phyloP scores from a whole-genome alignment of 2,888 invertebrate genomes.

The Hermaeophaga mercurialis region DNA sequence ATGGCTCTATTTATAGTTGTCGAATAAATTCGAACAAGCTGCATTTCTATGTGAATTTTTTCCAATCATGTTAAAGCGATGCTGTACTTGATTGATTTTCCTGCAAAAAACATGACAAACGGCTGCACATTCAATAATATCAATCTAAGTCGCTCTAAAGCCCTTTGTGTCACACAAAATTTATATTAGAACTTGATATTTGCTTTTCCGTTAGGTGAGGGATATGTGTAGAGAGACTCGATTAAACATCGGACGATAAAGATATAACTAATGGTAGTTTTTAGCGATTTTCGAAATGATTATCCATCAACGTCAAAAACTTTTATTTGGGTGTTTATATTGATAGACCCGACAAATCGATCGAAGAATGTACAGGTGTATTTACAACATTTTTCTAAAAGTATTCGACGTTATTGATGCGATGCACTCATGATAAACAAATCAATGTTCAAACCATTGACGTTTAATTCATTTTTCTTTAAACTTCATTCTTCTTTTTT shows the following conservation, averaged over 20 bases:
- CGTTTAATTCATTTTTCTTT: too few species aligned
- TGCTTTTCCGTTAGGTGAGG: constrained; percentile 29
- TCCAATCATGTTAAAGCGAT: not conserved
- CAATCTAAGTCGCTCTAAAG: constrained; percentile 28
- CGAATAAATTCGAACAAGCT: not conserved
- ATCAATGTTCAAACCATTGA: too few species aligned
- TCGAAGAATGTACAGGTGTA: constrained; percentile 22
- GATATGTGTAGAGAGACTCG: constrained; percentile 28
- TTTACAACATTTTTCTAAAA: not conserved
- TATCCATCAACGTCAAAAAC: constrained; percentile 30
- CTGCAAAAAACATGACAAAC: constrained; percentile 36
- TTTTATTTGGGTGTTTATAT: constrained; percentile 29
- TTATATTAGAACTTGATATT: constrained; percentile 34
- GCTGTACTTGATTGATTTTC: constrained; percentile 31
- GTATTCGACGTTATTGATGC: too few species aligned
- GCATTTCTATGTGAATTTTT: not conserved
- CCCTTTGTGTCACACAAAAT: constrained; percentile 28
- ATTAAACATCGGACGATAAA: constrained; percentile 25
- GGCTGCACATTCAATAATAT: constrained; percentile 36
- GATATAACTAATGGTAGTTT: constrained; percentile 34
- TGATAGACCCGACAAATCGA: constrained; percentile 31
- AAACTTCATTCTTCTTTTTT: too few species aligned
- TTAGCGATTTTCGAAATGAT: constrained; percentile 25
- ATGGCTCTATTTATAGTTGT: too few species aligned
- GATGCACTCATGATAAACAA: too few species aligned